Conservation (phyloP, 2,113 vertebrate species). For the Ramphastos sulfuratus region DNA sequence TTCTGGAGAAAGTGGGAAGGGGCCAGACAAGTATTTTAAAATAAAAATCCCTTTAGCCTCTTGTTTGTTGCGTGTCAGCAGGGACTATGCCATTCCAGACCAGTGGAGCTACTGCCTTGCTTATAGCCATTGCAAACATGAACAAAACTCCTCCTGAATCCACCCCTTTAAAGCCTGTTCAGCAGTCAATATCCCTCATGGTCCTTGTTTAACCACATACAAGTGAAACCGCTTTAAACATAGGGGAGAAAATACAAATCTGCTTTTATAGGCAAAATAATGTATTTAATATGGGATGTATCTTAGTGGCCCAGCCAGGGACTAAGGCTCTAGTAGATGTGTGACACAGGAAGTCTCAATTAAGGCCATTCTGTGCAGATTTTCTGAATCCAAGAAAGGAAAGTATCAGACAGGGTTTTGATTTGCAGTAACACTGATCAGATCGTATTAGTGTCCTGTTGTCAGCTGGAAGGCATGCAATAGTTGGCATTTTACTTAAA, state of each 20-base stretch:
- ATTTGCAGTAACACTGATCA: neutral
- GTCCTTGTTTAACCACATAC: neutral
- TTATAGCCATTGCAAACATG: no score
- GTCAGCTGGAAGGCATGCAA: neutral
- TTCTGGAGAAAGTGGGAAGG: neutral
- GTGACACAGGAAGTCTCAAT: neutral
- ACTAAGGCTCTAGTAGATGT: neutral
- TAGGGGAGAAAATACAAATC: neutral
- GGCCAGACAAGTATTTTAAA: neutral
- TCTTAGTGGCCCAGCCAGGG: neutral
- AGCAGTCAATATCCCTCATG: neutral
- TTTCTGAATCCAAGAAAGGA: neutral
- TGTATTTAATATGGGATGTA: accelerated
- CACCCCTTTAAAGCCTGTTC: accelerated
- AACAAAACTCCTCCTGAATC: neutral
- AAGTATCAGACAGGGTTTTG: neutral
- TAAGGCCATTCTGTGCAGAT: neutral
- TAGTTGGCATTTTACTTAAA: neutral
- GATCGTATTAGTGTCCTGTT: neutral
- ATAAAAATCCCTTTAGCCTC: neutral
- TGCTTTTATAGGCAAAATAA: neutral
- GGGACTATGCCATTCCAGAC: neutral
- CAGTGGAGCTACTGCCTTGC: accelerated
- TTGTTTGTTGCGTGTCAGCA: neutral
- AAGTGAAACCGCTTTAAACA: neutral